Base-by-base conservation (phyloP, 2,888 invertebrate genomes). In the Tinea pellionella region DNA sequence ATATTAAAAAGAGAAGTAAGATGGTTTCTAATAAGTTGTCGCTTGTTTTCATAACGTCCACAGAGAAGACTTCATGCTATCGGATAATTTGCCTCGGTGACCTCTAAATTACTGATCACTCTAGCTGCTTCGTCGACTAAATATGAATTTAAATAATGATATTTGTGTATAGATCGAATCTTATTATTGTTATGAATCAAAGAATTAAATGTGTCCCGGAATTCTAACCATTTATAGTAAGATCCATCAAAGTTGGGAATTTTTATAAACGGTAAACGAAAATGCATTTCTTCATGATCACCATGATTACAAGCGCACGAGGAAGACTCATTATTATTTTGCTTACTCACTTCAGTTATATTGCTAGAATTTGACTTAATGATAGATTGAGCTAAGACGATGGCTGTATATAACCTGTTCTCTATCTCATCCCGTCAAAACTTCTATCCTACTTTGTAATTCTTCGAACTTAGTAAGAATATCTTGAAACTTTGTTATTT, bases 101-200 rank as follows among this genome's bases (percentile, higher is more conserved):
- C 16, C 6, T 58, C 58, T 8, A 58, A 6, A 12, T 16, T 32
- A 3, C 18, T 1, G 6, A 58, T 37, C 11, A 58, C 12, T 16
- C 30, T 32, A 6, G 32, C 12, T 15, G 58, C 58, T 13, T 37
- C 32, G 3, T 18, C 41, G 8, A n/a, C 16, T 15, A 58, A 37
- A 58, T 30, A 30, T 15, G 41, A 30, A 15, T 15, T 30, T 9
- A 58, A n/a, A 16, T 58, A 58, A 15, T 58, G 58, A 58, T 32
- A 58, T 16, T 58, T 58, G 15, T 58, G 2, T 29, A 57, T 58
- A n/a, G 3, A 9, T 8, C 9, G 4, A 32, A 58, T 58, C 4
- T 9, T 4, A 6, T 30, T 13, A 15, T 58, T 37, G 41, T 37
- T 37, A 18, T 58, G 58, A 32, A 58, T 58, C 6, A 58, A 11